These are phyloP conservation scores for Rutpela maculata DNA, from an alignment of 2,888 invertebrate species.

Conservation along the genomic window DNA sequence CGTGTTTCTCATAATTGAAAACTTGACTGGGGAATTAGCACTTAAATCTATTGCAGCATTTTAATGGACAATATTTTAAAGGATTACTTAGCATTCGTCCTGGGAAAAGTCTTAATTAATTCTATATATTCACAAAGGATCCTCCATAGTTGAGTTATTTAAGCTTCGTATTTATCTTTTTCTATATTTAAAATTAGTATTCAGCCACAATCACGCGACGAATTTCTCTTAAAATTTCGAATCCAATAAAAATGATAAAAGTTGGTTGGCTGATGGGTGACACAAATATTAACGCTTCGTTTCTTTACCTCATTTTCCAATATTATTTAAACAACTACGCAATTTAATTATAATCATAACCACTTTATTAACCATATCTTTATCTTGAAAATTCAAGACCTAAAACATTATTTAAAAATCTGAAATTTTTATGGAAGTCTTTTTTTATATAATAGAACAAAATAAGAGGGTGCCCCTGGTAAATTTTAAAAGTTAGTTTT, in stretches of 20 bases:
- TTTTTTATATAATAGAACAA: too few relatives aligned
- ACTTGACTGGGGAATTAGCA: conserved; percentile 63
- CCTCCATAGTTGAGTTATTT: conserved; percentile 29
- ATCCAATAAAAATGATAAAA: not conserved
- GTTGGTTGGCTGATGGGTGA: not conserved
- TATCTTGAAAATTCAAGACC: too few relatives aligned
- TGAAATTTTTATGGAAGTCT: too few relatives aligned
- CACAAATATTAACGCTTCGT: not conserved
- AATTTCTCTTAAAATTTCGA: not conserved
- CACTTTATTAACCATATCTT: too few relatives aligned
- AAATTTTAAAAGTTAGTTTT: too few relatives aligned
- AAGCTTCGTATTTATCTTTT: conserved; percentile 12
- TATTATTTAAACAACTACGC: too few relatives aligned
- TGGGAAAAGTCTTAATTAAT: conserved; percentile 63
- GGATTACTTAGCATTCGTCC: conserved; percentile 63
- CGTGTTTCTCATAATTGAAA: conserved; percentile 65
- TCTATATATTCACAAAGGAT: conserved; percentile 58
- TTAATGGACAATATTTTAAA: conserved; percentile 64
- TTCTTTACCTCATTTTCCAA: too few relatives aligned
- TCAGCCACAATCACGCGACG: not conserved
- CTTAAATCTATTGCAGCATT: conserved; percentile 65
- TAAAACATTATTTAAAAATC: too few relatives aligned
- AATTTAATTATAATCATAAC: too few relatives aligned
- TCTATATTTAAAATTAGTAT: conserved; percentile 7
- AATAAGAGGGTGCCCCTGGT: too few relatives aligned